A percentile compares a stretch with the other conserved stretches of the same genome.
phyloP scores from a whole-genome alignment of 1,140 invertebrate genomes.

The Lucilia cuprina region DNA sequence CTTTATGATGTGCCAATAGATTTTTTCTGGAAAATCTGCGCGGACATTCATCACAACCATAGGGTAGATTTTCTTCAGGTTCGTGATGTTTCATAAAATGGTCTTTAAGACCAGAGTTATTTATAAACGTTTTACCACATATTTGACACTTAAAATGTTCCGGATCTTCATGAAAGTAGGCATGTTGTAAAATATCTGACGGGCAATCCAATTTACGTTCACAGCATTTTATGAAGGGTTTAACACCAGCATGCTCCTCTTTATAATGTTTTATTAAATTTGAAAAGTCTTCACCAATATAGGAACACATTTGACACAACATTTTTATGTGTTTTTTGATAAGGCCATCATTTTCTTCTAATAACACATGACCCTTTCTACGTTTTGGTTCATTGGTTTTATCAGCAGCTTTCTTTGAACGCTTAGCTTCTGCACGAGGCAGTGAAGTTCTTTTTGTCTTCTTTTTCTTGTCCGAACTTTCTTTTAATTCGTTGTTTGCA shows the following conservation, averaged over 20 bases:
- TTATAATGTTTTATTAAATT: constrained; percentile 56
- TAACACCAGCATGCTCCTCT: constrained; percentile 48
- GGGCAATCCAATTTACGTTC: constrained; percentile 56
- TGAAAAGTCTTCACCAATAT: constrained; percentile 52
- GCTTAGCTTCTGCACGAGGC: constrained; percentile 38
- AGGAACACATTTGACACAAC: constrained; percentile 56
- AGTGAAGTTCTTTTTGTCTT: background rate
- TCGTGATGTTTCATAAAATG: constrained; percentile 43
- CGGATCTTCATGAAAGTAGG: constrained; percentile 54
- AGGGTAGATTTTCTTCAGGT: constrained; percentile 53
- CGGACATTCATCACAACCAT: constrained; percentile 55
- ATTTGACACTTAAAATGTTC: constrained; percentile 53
- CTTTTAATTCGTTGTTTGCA: constrained; percentile 11
- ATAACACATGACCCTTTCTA: background rate
- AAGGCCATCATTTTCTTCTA: constrained; percentile 44
- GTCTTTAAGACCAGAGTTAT: constrained; percentile 19
- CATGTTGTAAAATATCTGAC: constrained; percentile 56
- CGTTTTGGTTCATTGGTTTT: background rate
- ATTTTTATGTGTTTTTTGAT: constrained; percentile 58
- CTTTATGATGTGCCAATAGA: constrained; percentile 53
- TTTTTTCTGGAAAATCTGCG: constrained; percentile 55
- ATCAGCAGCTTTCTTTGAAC: constrained; percentile 52
- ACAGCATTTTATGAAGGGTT: constrained; percentile 55
- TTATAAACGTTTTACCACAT: constrained; percentile 29
- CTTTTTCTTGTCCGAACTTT: background rate